A percentile compares a stretch with the other conserved stretches of the same genome.
phyloP scores from a whole-genome alignment of 2,113 vertebrate genomes.

The Ameiurus melas region DNA sequence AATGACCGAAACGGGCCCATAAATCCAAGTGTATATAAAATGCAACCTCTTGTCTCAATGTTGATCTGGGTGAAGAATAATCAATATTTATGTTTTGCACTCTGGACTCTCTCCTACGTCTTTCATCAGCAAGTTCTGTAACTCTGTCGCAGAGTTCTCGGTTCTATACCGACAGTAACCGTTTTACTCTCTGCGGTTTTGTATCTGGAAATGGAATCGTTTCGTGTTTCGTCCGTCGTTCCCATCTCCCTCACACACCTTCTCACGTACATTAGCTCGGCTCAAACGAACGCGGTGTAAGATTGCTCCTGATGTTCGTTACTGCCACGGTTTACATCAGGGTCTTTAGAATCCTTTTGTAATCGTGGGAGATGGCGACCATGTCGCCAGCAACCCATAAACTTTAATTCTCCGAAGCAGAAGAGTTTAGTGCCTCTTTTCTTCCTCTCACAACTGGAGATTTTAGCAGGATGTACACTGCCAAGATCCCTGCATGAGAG shows the following conservation, averaged over 20 bases:
- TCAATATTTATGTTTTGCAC: slow-evolving; percentile 31
- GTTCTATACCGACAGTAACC: not conserved
- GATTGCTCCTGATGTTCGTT: slow-evolving; percentile 59
- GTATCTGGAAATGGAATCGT: not conserved
- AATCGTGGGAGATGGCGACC: slow-evolving; percentile 42
- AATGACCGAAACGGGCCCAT: not conserved
- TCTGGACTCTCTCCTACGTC: not conserved
- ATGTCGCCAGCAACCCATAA: slow-evolving; percentile 54
- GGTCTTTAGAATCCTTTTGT: slow-evolving; percentile 54
- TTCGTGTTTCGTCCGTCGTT: slow-evolving; percentile 22
- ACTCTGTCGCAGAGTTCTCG: not conserved
- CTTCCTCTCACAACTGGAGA: slow-evolving; percentile 2
- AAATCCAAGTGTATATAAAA: slow-evolving; percentile 22
- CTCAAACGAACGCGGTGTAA: slow-evolving; percentile 55
- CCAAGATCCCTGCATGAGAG: not conserved
- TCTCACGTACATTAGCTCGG: slow-evolving; percentile 49
- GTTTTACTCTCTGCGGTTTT: not conserved
- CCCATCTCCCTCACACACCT: slow-evolving; percentile 60
- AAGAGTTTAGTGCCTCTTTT: slow-evolving; percentile 39
- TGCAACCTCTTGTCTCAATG: not conserved
- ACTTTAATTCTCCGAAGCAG: slow-evolving; percentile 58
- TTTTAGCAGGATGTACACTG: slow-evolving; percentile 30
- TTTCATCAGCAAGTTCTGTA: slow-evolving; percentile 1
- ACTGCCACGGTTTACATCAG: slow-evolving; percentile 59
- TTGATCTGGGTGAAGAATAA: slow-evolving; percentile 20